Percentiles rank a stretch among this genome's conserved stretches.
Conservation (phyloP, 1,140 invertebrate genomes). For the Ctenoplectra terminalis region DNA sequence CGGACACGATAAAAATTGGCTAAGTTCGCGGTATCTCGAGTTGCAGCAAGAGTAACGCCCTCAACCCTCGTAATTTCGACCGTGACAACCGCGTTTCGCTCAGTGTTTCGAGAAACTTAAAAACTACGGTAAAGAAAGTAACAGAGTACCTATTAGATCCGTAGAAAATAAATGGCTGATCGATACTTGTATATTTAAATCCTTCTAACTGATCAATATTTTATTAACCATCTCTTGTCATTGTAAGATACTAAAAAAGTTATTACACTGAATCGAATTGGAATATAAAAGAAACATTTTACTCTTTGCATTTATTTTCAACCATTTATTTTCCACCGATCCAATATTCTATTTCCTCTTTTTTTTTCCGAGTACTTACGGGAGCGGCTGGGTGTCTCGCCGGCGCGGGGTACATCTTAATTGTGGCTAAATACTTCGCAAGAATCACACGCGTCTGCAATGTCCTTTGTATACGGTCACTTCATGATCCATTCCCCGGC, state of each 20-base stretch:
- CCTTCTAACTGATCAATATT: no score
- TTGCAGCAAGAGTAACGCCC: not conserved
- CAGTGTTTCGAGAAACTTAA: conserved; percentile 13
- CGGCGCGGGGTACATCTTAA: conserved; percentile 85
- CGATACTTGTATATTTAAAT: no score
- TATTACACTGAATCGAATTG: no score
- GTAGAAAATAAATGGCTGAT: no score
- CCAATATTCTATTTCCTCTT: no score
- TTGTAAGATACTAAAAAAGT: no score
- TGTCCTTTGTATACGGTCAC: conserved; percentile 66
- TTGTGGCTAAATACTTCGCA: conserved; percentile 66
- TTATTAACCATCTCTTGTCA: no score
- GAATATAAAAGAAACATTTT: no score
- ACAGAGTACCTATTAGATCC: no score
- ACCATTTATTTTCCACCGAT: no score
- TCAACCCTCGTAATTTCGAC: not conserved
- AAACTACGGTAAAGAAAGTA: not conserved
- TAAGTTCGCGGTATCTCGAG: conserved; percentile 13
- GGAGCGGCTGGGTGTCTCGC: conserved; percentile 85
- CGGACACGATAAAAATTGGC: conserved; percentile 38
- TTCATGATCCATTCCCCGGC: conserved; percentile 70
- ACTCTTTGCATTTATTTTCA: no score
- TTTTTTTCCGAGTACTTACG: conserved; percentile 78
- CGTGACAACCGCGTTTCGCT: not conserved
- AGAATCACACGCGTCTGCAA: conserved; percentile 58